A percentile compares a stretch with the other conserved stretches of the same genome.
Conservation (phyloP, 2,113 vertebrate species). For the Craseonycteris thonglongyai region DNA sequence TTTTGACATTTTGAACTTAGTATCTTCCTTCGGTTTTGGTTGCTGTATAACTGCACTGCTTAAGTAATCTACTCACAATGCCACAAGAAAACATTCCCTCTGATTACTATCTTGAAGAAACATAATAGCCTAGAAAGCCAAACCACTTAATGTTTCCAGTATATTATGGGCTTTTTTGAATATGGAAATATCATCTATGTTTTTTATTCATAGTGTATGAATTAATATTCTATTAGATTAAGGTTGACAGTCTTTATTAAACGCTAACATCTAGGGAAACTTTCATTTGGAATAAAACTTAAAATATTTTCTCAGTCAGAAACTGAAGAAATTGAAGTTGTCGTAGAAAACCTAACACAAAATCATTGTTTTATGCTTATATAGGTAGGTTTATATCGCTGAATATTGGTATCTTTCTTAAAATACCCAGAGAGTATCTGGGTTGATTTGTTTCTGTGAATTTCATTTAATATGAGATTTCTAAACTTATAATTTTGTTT, state of each 20-base stretch:
- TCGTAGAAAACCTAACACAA: not conserved
- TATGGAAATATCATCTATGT: not conserved
- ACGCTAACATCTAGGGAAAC: not conserved
- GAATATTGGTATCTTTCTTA: not conserved
- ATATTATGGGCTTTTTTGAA: not conserved
- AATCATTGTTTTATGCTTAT: not conserved
- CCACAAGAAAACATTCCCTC: not conserved
- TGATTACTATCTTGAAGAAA: not conserved
- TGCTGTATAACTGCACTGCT: not conserved
- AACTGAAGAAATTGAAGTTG: not conserved
- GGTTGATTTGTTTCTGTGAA: not conserved
- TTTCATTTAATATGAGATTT: not conserved
- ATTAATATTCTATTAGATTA: not conserved
- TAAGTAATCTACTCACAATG: not conserved
- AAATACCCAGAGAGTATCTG: not conserved
- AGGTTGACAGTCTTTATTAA: slow-evolving; percentile 4
- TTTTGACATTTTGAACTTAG: not conserved
- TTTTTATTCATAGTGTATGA: not conserved
- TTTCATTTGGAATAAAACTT: slow-evolving; percentile 8
- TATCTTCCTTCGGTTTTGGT: not conserved
- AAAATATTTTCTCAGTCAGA: not conserved
- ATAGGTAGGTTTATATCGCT: not conserved
- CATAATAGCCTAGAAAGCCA: not conserved
- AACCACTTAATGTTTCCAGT: not conserved
- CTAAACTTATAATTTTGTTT: not conserved